Evolutionary conservation across 2,797 vertebrate genomes (phyloP).

Genomic region (Carapus acus): DNA sequence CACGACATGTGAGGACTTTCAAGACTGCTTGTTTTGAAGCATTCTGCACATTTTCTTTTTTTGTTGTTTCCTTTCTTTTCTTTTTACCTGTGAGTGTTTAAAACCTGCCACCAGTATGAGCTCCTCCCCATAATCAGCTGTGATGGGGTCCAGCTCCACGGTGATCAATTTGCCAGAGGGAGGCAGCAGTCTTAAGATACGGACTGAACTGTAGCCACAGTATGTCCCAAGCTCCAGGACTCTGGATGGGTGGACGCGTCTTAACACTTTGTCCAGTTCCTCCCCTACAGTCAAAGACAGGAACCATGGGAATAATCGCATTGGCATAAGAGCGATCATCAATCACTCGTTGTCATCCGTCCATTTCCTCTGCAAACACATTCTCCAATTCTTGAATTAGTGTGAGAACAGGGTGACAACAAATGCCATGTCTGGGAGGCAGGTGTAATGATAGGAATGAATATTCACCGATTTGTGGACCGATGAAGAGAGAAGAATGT

Average conservation of each 20-base stretch:
- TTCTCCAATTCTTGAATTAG: too few species aligned
- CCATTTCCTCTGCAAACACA: too few species aligned
- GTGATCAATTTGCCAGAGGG: slow-evolving; percentile 57
- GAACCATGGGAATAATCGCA: neutral
- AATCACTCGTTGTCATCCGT: too few species aligned
- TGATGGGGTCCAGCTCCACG: slow-evolving; percentile 62
- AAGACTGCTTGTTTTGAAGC: too few species aligned
- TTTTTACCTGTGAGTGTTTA: slow-evolving; percentile 67
- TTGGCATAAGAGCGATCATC: too few species aligned
- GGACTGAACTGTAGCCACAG: slow-evolving; percentile 67
- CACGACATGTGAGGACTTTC: too few species aligned
- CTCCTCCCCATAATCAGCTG: slow-evolving; percentile 66
- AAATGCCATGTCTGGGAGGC: too few species aligned
- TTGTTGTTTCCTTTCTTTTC: slow-evolving; percentile 29
- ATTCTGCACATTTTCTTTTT: too few species aligned
- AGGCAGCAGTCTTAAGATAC: slow-evolving; percentile 63
- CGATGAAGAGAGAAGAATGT: slow-evolving; percentile 49
- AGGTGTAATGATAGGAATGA: too few species aligned
- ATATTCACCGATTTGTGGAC: slow-evolving; percentile 52
- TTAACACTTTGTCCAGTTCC: slow-evolving; percentile 54
- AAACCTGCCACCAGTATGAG: slow-evolving; percentile 70
- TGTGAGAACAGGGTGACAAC: too few species aligned
- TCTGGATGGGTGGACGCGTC: slow-evolving; percentile 27
- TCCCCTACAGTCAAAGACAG: slow-evolving; percentile 30
- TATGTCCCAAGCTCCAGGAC: slow-evolving; percentile 68